Percentiles rank a stretch among this genome's conserved stretches.
phyloP scores from a whole-genome alignment of 2,888 invertebrate genomes.

The Vesta saturnalis region DNA sequence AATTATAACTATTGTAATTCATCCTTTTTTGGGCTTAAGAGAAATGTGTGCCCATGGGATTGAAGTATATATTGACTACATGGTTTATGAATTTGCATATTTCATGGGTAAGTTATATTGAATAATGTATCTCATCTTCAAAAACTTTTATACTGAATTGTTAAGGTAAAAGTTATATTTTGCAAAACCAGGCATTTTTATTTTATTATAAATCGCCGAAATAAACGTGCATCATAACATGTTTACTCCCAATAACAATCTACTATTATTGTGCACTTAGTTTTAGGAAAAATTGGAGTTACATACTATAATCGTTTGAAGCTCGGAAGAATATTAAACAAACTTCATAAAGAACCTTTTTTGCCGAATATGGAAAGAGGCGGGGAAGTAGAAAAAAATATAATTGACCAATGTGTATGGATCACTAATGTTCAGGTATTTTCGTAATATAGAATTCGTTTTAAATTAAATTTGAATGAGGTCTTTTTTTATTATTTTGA shows the following conservation, averaged over 20 bases:
- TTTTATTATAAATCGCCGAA: no score
- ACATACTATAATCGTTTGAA: constrained; percentile 3
- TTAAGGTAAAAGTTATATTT: no score
- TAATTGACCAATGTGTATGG: constrained; percentile 9
- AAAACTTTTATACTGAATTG: no score
- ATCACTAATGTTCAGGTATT: constrained; percentile 12
- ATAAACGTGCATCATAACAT: no score
- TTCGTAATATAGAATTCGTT: not conserved
- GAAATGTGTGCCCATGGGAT: not conserved
- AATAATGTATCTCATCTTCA: not conserved
- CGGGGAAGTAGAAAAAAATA: constrained; percentile 10
- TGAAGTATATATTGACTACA: not conserved
- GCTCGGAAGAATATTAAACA: constrained; percentile 8
- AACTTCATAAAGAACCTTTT: constrained; percentile 10
- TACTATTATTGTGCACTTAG: not conserved
- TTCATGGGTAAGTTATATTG: not conserved
- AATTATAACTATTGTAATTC: not conserved
- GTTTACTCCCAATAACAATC: no score
- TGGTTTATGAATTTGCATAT: constrained; percentile 5
- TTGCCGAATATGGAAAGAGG: constrained; percentile 10
- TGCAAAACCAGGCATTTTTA: no score
- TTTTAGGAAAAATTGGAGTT: not conserved
- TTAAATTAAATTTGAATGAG: no score
- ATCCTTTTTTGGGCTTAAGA: not conserved
- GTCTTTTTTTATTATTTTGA: no score